Conservation (phyloP, 1,140 invertebrate species). For the Papilio polytes region DNA sequence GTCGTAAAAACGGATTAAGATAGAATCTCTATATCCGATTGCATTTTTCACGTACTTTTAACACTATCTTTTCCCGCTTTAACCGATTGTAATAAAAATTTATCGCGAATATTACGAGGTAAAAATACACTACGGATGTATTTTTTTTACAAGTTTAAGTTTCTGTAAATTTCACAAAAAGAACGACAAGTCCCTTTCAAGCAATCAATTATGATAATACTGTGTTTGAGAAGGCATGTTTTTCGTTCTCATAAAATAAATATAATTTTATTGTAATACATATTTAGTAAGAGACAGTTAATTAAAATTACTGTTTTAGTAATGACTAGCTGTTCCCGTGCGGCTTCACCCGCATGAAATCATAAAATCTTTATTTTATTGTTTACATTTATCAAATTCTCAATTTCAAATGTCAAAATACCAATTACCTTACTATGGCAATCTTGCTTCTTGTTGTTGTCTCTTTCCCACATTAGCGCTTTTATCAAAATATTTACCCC, state of each 20-base stretch:
- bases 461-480: no score
- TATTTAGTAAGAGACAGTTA: background rate
- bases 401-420: no score
- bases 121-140: background rate
- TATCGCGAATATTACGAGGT: background rate
- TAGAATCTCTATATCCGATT: conserved; percentile 9
- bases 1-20: conserved; percentile 7
- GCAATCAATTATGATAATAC: conserved; percentile 8
- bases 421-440: no score
- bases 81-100: background rate
- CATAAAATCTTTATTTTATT: no score
- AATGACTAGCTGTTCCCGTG: no score
- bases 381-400: no score
- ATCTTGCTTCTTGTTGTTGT: no score
- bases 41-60: conserved; percentile 10
- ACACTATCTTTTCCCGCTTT: background rate
- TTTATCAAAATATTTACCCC: no score
- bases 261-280: background rate
- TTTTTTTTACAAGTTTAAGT: background rate
- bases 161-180: background rate
- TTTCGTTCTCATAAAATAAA: background rate
- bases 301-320: no score
- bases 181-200: background rate
- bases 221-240: conserved; percentile 3
- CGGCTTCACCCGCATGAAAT: no score